Base-by-base conservation (phyloP, 2,888 invertebrate genomes). In the Invenusta paracnida region DNA sequence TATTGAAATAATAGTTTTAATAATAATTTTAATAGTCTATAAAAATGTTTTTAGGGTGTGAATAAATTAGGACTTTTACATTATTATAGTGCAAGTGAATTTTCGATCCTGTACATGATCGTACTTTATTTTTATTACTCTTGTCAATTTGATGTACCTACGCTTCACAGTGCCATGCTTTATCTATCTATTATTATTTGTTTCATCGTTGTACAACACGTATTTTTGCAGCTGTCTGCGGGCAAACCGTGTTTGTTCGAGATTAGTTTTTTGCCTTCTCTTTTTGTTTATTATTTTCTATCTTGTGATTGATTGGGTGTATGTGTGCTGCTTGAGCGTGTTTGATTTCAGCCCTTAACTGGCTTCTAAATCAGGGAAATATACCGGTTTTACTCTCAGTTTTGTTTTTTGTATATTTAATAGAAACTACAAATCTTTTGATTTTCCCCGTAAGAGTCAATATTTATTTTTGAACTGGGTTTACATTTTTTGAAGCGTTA, bases 381-480 rank as follows among this genome's bases (percentile, higher is more conserved):
- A 73, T 73, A 73, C 25, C 73, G 73, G 73, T 73, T 73, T 73
- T 73, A 5, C 11, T 73, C 73, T 73, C 48, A 48, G 5, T 48
- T 11, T 48, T 48, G n/a, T n/a, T n/a, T n/a, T n/a, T n/a, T n/a
- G n/a, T n/a, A n/a, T n/a, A n/a, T n/a, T n/a, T n/a, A n/a, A n/a
- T n/a, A n/a, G n/a, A n/a, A n/a, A n/a, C n/a, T n/a, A n/a, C n/a
- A n/a, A n/a, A n/a, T n/a, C n/a, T n/a, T n/a, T n/a, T n/a, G n/a
- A n/a, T n/a, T n/a, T n/a, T n/a, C n/a, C n/a, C n/a, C n/a, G n/a
- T n/a, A n/a, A n/a, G n/a, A n/a, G n/a, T n/a, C n/a, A n/a, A n/a
- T n/a, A n/a, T n/a, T n/a, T n/a, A n/a, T n/a, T n/a, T n/a, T n/a
- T n/a, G n/a, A n/a, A n/a, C n/a, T n/a, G n/a, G n/a, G n/a, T n/a